Base-by-base conservation (phyloP, 2,888 invertebrate species). In the Sinopyrophorus schimmeli region DNA sequence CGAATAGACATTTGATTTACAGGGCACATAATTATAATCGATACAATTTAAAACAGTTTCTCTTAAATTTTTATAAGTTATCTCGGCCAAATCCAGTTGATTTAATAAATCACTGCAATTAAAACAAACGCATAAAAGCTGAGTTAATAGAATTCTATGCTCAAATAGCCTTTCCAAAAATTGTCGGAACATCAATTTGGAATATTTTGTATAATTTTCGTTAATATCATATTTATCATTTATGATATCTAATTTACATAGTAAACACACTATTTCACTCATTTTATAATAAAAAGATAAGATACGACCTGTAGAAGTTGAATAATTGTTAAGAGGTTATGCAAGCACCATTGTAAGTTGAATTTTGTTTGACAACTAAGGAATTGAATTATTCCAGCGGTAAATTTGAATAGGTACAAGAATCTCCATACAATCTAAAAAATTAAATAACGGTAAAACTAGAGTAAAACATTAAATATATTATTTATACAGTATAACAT, bases 31-130 rank as follows among this genome's bases (percentile, higher is more conserved):
- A 27, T 39, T 21, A 12, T 4, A 34, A 10, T 30, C 34, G n/a
- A 40, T 46, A 24, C 27, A 47, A 42, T 34, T 26, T n/a, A 35
- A 27, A 10, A 56, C 35, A 16, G 43, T 44, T 37, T 53, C 20
- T 17, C 53, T 47, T 24, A 67, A 54, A 32, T 56, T 52, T 38
- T 57, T 58, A 35, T 54, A 56, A 32, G 59, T 56, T 15, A 48
- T 20, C 46, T 63, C 54, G 18, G 66, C 52, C 15, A 41, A 35
- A 59, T 69, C 69, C 16, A 67, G 57, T 55, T 68, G 66, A 32
- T 68, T 63, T 12, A 69, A 47, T 38, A 66, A 51, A 31, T 60
- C 46, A 31, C 44, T 57, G 47, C 67, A 67, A 24, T 17, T 39
- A 15, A 23, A 6, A 50, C 67, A 67, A 27, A 66, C 51, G 41